Evolutionary conservation across 2,888 invertebrate genomes (phyloP).

Genomic region (Digitonthophagus gazella): DNA sequence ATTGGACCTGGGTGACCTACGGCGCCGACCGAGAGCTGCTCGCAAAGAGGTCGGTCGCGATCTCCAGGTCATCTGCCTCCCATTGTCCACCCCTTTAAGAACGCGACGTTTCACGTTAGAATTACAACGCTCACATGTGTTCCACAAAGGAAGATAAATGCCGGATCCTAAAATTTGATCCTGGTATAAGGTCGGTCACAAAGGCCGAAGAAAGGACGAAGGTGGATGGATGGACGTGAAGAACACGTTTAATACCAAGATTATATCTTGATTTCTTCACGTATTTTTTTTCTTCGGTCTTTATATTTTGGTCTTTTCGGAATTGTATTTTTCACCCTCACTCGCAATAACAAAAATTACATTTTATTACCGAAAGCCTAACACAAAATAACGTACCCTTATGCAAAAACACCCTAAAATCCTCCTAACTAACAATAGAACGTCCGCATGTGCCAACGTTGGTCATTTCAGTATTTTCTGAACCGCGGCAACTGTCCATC

Average conservation of each 20-base stretch:
- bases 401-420: conserved; percentile 29
- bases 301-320: not conserved
- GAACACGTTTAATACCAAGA: conserved; percentile 35
- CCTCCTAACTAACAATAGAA: conserved; percentile 27
- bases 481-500: conserved; percentile 43
- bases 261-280: conserved; percentile 34
- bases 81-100: conserved; percentile 38
- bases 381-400: conserved; percentile 28
- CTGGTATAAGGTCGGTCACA: conserved; percentile 20
- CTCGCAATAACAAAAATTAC: conserved; percentile 8
- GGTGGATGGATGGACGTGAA: conserved; percentile 33
- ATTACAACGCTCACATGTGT: conserved; percentile 32
- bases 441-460: conserved; percentile 30
- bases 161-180: conserved; percentile 33
- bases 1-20: conserved; percentile 11
- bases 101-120: conserved; percentile 28
- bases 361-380: conserved; percentile 20
- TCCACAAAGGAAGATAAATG: conserved; percentile 34
- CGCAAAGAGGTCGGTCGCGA: conserved; percentile 27
- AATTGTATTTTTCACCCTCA: too few relatives aligned
- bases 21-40: conserved; percentile 5
- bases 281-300: not conserved
- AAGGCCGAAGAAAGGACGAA: conserved; percentile 18
- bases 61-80: conserved; percentile 32
- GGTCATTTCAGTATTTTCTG: conserved; percentile 47